Percentiles rank a stretch among this genome's conserved stretches.
These are phyloP conservation scores for Drosophila kurseongensis DNA, from an alignment of 1,140 invertebrate species.

Conservation along the genomic window DNA sequence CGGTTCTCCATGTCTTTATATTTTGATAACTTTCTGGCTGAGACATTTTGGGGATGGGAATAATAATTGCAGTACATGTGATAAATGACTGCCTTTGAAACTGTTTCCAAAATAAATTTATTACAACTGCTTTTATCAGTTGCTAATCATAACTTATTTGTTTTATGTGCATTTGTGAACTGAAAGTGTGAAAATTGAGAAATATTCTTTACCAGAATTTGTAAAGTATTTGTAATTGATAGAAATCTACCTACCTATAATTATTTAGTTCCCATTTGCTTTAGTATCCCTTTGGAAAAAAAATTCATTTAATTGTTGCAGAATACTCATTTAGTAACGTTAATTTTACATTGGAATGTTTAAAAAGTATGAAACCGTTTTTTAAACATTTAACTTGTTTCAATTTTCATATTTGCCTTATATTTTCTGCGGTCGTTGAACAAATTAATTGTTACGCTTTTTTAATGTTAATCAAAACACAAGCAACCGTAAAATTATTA, in stretches of 20 bases:
- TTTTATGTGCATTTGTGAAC: not conserved
- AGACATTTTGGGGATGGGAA: conserved; percentile 27
- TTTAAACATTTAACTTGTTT: not conserved
- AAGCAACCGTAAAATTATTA: conserved; percentile 48
- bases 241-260: too few relatives aligned
- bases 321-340: too few relatives aligned
- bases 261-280: too few relatives aligned
- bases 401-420: conserved; percentile 1
- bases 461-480: conserved; percentile 81
- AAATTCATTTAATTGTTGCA: too few relatives aligned
- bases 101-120: not conserved
- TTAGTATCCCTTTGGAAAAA: too few relatives aligned
- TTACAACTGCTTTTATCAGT: not conserved
- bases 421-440: conserved; percentile 12
- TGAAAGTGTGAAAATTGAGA: not conserved
- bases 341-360: too few relatives aligned
- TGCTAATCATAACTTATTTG: not conserved
- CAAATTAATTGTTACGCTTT: conserved; percentile 51
- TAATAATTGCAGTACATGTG: conserved; percentile 12
- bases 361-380: too few relatives aligned
- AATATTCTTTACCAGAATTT: not conserved
- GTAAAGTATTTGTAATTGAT: too few relatives aligned
- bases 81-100: not conserved
- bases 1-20: not conserved
- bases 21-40: conserved; percentile 1